Evolutionary conservation across 2,888 invertebrate genomes (phyloP), one percentile per base, ranked within the genome.

Genomic region (Brachynemurus nebulosus): DNA sequence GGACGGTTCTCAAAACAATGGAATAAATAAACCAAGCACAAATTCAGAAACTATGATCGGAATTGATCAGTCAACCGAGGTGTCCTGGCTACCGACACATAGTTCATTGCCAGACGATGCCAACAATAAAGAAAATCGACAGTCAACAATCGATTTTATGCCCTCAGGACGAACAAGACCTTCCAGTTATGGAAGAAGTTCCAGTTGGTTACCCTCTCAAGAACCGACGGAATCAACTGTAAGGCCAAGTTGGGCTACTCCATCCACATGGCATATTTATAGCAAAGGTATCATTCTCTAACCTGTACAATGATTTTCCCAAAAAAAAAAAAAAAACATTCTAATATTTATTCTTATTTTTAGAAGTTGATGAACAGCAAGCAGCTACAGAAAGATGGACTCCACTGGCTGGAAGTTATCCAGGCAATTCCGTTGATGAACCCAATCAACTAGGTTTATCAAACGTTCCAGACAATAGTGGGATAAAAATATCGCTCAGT

Each of bases 381-480:
- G 23, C 23, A 23, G 23, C 23, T 9, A 7, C 23, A 23, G 23
- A 23, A 6, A 23, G 23, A 1, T 69, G 70, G 68, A 70, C 66
- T 52, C 68, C 70, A 21, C 67, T 66, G 2, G 68, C 70, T 14
- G 69, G 69, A 21, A 66, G 64, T 51, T 69, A 70, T 51, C 57
- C 67, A n/a, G 67, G 64, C 44, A 71, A 71, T 52, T 67, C 69
- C 52, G 68, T 73, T 2, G 73, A 73, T 47, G 71, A 72, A 53
- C 73, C 73, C 1, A 73, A 74, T 54, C 72, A 73, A 53, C 66
- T 71, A 51, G 72, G 72, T 1, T 56, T 70, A 19, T 58, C 60
- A 14, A 62, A 61, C n/a, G n/a, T n/a, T 38, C 53, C 51, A 11
- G n/a, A 19, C 2, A 38, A 38, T 27, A 35, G n/a, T n/a, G n/a